A percentile compares a stretch with the other conserved stretches of the same genome.
Conservation (phyloP, 35 echinoderm and acorn worm genomes). For the Apostichopus japonicus region DNA sequence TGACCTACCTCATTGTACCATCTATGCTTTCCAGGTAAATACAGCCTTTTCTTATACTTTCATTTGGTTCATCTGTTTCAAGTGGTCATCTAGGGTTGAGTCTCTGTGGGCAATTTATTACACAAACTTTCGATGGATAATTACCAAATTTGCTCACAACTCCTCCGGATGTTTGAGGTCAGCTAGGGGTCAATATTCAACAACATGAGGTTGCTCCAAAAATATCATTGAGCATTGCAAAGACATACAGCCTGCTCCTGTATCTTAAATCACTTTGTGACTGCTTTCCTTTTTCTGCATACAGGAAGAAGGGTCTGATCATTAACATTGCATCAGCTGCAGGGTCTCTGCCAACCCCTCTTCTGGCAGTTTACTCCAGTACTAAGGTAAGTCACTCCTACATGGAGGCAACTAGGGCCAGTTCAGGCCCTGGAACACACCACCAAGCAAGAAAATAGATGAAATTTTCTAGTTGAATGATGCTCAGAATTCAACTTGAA, state of each 20-base stretch:
- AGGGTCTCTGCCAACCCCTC: slow-evolving; percentile 68
- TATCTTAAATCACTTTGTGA: too few relatives aligned
- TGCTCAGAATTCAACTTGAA: too few relatives aligned
- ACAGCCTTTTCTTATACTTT: not conserved
- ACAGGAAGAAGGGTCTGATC: slow-evolving; percentile 86
- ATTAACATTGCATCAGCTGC: slow-evolving; percentile 89
- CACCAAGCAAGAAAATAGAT: too few relatives aligned
- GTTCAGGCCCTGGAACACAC: too few relatives aligned
- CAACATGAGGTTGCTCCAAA: too few relatives aligned
- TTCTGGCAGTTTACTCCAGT: slow-evolving; percentile 78
- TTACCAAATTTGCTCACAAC: too few relatives aligned
- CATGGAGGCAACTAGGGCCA: too few relatives aligned
- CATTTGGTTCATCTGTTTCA: not conserved
- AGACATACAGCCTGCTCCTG: too few relatives aligned
- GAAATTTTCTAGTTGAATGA: too few relatives aligned
- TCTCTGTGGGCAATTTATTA: not conserved
- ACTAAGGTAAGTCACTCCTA: slow-evolving; percentile 69
- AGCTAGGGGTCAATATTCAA: too few relatives aligned
- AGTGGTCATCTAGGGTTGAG: not conserved
- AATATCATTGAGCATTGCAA: too few relatives aligned
- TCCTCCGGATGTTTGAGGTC: too few relatives aligned
- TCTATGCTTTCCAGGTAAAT: slow-evolving; percentile 82
- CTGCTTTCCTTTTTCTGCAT: slow-evolving; percentile 16
- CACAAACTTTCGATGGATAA: not conserved
- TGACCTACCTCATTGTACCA: slow-evolving; percentile 82